Evolutionary conservation across 2,113 vertebrate genomes (phyloP), one percentile per base, ranked within the genome.

Genomic region (Polypterus senegalus): DNA sequence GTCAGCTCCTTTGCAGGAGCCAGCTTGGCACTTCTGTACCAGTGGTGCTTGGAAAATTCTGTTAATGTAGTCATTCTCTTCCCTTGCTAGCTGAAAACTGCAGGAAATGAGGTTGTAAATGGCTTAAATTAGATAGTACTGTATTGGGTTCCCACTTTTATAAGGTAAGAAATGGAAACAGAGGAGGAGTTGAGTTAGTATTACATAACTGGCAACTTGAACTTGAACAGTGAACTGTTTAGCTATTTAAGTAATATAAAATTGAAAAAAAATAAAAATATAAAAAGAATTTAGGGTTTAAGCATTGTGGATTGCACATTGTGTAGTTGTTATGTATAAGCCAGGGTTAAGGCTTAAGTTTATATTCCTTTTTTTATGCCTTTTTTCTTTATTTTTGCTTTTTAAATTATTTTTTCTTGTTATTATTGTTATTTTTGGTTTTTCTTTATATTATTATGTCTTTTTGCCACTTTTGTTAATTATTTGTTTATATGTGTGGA

Each of bases 1-100:
- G 56, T 58, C 56, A 58, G 4, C 27, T 58, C 56, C 56, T 43
- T n/a, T 45, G 56, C 43, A 43, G 51, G 51, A 27, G 51, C 51
- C 51, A 3, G 51, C 10, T 10, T 4, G 51, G 4, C 56, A 27
- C 27, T 43, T 27, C 56, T 43, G 11, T 5, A 58, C 56, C 56
- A 58, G 43, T 45, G 56, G 56, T 45, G 9, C 9, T 7, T 8
- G 43, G 56, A 45, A 58, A 58, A 43, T 45, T 8, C 56, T 58
- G 56, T 58, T 58, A 58, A 58, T 45, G 3, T 3, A 58, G n/a
- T 45, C 27, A 45, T 58, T 58, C 56, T 58, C 56, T 6, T 58
- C 46, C 56, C 56, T 8, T 45, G 27, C 56, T 44, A 7, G 56
- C 3, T 45, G 56, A 5, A 58, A 9, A 58, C 56, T 45, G 3